Conservation (phyloP, 1,140 invertebrate genomes). For the Gonatopus flavifemur region DNA sequence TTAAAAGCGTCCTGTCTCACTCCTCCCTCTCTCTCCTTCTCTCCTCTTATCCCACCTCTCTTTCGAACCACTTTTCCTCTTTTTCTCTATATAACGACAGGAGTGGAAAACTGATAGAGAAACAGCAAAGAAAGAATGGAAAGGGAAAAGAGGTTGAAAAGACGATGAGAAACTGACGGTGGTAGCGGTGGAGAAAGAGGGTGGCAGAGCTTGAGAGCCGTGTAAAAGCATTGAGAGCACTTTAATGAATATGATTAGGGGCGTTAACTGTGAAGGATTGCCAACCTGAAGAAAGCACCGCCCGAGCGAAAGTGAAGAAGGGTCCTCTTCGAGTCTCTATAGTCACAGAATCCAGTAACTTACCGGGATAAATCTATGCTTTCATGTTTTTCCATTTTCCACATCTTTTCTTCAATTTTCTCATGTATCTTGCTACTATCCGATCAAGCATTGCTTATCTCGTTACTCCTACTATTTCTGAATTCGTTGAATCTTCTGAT, state of each 20-base stretch:
- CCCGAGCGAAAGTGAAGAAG: slow-evolving; percentile 16
- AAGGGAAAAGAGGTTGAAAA: slow-evolving; percentile 9
- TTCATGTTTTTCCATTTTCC: slow-evolving; percentile 6
- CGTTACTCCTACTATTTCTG: no score
- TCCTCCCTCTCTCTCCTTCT: no score
- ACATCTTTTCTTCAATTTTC: slow-evolving; percentile 2
- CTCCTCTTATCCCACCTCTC: no score
- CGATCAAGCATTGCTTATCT: no score
- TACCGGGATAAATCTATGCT: slow-evolving; percentile 9
- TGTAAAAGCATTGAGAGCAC: slow-evolving; percentile 54
- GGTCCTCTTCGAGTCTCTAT: slow-evolving; percentile 12
- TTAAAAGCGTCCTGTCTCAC: no score
- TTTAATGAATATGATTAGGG: slow-evolving; percentile 57
- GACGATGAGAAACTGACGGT: slow-evolving; percentile 19
- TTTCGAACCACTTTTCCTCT: no score
- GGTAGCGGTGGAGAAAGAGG: slow-evolving; percentile 1
- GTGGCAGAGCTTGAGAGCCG: slow-evolving; percentile 28
- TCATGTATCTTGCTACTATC: not conserved
- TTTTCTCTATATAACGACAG: no score
- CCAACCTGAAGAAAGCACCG: slow-evolving; percentile 39
- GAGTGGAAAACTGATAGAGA: not conserved
- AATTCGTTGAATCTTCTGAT: no score
- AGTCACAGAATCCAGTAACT: slow-evolving; percentile 14
- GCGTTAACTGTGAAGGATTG: slow-evolving; percentile 50
- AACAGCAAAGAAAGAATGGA: not conserved